phyloP scores from a whole-genome alignment of 2,888 invertebrate genomes.

The Chalcis sispes region DNA sequence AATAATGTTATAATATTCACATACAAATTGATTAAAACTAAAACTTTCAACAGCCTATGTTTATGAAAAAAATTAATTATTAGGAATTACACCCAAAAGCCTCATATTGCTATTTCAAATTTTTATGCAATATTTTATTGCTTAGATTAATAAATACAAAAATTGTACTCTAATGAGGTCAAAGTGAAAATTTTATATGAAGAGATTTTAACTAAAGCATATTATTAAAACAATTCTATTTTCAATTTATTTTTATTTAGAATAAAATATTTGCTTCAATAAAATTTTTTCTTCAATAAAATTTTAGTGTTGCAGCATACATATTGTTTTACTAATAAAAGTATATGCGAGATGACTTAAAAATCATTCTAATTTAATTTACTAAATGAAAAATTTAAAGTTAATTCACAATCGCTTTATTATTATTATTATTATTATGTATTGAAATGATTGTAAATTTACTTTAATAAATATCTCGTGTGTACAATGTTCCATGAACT shows the following conservation, averaged over 20 bases:
- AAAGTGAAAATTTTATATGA: conserved; percentile 1
- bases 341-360: neutral
- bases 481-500: too few species aligned
- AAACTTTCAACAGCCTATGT: conserved; percentile 24
- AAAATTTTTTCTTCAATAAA: neutral
- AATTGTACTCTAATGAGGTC: neutral
- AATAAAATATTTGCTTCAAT: neutral
- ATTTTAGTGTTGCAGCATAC: neutral
- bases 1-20: neutral
- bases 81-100: neutral
- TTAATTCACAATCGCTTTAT: neutral
- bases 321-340: neutral
- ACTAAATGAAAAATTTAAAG: conserved; percentile 3
- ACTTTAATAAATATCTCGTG: neutral
- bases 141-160: neutral
- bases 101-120: conserved; percentile 1
- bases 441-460: neutral
- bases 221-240: too few species aligned
- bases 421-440: too few species aligned
- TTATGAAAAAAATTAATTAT: neutral
- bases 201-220: neutral
- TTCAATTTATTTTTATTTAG: neutral
- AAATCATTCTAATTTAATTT: conserved; percentile 11
- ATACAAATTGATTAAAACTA: conserved; percentile 28
- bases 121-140: conserved; percentile 4